Evolutionary conservation across 2,888 invertebrate genomes (phyloP), one percentile per base, ranked within the genome.

Genomic region (Chrysolina americana): DNA sequence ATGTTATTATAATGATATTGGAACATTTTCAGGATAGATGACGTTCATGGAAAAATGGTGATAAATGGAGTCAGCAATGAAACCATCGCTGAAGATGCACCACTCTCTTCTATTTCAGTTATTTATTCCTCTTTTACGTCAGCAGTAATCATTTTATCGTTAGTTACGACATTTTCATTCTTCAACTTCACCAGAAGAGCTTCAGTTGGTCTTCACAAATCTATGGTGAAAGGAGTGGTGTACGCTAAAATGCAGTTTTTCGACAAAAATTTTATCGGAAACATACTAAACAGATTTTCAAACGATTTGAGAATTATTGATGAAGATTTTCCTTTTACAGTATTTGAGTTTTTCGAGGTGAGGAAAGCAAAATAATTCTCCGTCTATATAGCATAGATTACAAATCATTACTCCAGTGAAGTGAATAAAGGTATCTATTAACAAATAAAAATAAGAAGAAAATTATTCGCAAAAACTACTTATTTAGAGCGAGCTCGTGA

Each of bases 251-350:
- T 89, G 80, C 41, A 47, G 0, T 82, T 82, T 66, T 82, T 81
- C 64, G 81, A 82, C 65, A 71, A 64, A 2, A 90, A 8, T 89
- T 90, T 59, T 28, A 76, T 82, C 41, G 82, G 82, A 15, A 82
- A 80, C 53, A 81, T 82, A 36, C 68, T 82, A 13, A 92, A 92
- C 83, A 91, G 92, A 83, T 94, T 94, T 59, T 91, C 92, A n/a
- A 89, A 90, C 15, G 89, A 91, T 0, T 94, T 95, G 94, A 94
- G 94, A 0, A 89, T 90, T 21, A 86, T 91, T 19, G 95, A 94
- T 2, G 90, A 90, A 70, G 65, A 75, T 17, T 73, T 80, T 44
- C 81, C 81, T 10, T 78, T 76, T 65, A 74, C 75, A 15, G n/a
- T 81, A 15, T 80, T 76, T 50, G 81, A 81, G 17, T 78, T 79